A percentile compares a stretch with the other conserved stretches of the same genome.
Conservation (phyloP, 2,797 vertebrate species). For the Poeciliopsis presidionis region DNA sequence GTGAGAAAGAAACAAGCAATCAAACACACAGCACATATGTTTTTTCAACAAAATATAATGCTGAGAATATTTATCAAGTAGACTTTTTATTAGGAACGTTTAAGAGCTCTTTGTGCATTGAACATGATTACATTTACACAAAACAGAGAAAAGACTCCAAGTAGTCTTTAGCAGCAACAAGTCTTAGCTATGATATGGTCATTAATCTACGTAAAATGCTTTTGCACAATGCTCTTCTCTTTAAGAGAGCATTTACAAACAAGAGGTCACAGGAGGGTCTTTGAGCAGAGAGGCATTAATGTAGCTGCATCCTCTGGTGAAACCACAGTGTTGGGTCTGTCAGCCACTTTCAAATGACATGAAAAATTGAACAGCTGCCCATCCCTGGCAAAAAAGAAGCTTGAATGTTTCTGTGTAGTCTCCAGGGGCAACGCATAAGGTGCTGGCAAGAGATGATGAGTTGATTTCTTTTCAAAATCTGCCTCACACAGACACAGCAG, state of each 20-base stretch:
- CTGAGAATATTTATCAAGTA: constrained; percentile 12
- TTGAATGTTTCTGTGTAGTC: constrained; percentile 65
- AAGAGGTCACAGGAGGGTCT: constrained; percentile 84
- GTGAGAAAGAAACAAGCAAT: constrained; percentile 38
- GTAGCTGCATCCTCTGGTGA: constrained; percentile 66
- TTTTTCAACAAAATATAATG: constrained; percentile 14
- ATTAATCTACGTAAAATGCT: constrained; percentile 83
- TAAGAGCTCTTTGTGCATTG: constrained; percentile 15
- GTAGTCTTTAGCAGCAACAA: constrained; percentile 49
- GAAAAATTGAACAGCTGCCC: constrained; percentile 76
- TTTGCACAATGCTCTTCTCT: constrained; percentile 77
- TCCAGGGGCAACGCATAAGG: constrained; percentile 50
- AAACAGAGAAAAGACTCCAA: constrained; percentile 53
- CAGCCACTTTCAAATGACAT: constrained; percentile 83
- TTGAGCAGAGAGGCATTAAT: constrained; percentile 85
- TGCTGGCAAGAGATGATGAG: constrained; percentile 55
- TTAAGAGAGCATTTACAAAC: constrained; percentile 82
- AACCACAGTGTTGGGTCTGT: constrained; percentile 84
- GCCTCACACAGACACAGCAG: constrained; percentile 51
- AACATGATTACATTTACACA: constrained; percentile 34
- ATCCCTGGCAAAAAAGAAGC: constrained; percentile 56
- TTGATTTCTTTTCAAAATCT: constrained; percentile 53
- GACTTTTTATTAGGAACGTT: constrained; percentile 40
- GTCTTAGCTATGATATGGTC: constrained; percentile 66
- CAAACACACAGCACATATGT: constrained; percentile 24